Conservation (phyloP, 2,113 vertebrate genomes). For the Microtus oregoni region DNA sequence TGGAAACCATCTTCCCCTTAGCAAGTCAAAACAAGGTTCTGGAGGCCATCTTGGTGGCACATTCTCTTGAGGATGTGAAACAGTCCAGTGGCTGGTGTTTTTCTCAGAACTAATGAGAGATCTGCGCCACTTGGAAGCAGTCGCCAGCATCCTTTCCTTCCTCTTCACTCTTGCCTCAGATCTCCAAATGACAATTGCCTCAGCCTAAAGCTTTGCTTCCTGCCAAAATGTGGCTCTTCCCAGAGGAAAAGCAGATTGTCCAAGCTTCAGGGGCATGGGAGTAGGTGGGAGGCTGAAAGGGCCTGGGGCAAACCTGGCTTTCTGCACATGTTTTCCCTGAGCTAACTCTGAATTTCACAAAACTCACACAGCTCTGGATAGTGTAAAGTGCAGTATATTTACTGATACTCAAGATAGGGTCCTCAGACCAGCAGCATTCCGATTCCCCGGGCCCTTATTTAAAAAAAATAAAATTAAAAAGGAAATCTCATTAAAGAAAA, state of each 20-base stretch:
- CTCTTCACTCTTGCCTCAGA: not conserved
- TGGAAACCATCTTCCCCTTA: constrained; percentile 51
- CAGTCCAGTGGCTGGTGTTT: constrained; percentile 25
- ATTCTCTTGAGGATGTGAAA: constrained; percentile 47
- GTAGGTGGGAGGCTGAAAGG: not conserved
- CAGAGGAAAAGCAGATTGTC: not conserved
- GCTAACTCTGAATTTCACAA: not conserved
- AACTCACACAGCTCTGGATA: not conserved
- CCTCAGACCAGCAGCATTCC: not conserved
- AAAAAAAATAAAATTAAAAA: not conserved
- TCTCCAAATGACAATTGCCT: constrained; percentile 37
- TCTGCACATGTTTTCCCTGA: not conserved
- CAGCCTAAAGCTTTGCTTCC: not conserved
- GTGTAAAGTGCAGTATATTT: not conserved
- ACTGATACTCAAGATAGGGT: not conserved
- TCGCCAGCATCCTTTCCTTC: not conserved
- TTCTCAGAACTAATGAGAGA: constrained; percentile 52
- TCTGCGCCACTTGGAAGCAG: constrained; percentile 50
- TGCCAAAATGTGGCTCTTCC: constrained; percentile 5
- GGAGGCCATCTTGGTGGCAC: constrained; percentile 46
- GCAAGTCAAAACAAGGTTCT: constrained; percentile 46
- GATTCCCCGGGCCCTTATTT: not conserved
- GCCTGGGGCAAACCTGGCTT: not conserved
- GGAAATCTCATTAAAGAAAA: not conserved
- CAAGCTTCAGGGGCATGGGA: not conserved